phyloP scores from a whole-genome alignment of 2,888 invertebrate species.

The Oegoconia quadripuncta region DNA sequence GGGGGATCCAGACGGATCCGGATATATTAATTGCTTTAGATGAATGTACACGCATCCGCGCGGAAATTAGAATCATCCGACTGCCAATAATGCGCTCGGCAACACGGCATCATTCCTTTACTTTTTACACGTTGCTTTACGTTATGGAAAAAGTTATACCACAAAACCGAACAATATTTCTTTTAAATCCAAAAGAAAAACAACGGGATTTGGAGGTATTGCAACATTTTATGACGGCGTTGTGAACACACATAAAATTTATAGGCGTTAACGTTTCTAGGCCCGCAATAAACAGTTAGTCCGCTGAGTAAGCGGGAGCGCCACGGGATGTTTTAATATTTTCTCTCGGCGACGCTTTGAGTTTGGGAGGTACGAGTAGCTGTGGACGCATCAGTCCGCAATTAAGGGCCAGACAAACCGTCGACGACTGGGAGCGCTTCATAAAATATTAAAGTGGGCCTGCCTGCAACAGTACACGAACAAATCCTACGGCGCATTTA shows the following conservation, averaged over 20 bases:
- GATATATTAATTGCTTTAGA: conserved; percentile 51
- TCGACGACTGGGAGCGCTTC: conserved; percentile 50
- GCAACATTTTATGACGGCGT: conserved; percentile 67
- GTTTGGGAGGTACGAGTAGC: conserved; percentile 26
- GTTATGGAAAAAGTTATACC: conserved; percentile 36
- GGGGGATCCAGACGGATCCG: conserved; percentile 33
- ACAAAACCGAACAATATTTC: conserved; percentile 35
- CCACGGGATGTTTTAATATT: conserved; percentile 60
- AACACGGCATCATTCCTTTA: not conserved
- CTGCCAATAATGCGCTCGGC: conserved; percentile 11
- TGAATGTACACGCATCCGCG: conserved; percentile 50
- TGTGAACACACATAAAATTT: conserved; percentile 70
- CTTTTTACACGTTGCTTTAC: conserved; percentile 16
- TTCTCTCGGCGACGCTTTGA: conserved; percentile 27
- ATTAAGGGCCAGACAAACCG: conserved; percentile 66
- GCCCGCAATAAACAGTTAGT: conserved; percentile 66
- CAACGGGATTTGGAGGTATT: conserved; percentile 63
- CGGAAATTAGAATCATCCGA: conserved; percentile 54
- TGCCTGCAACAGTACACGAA: conserved; percentile 41
- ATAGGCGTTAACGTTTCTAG: conserved; percentile 67
- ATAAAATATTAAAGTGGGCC: conserved; percentile 66
- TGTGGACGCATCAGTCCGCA: conserved; percentile 54
- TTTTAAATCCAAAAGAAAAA: conserved; percentile 54
- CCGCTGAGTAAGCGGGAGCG: conserved; percentile 43
- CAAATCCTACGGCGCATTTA: conserved; percentile 67